Conservation (phyloP, 2,113 vertebrate genomes). For the Tragulus kanchil region DNA sequence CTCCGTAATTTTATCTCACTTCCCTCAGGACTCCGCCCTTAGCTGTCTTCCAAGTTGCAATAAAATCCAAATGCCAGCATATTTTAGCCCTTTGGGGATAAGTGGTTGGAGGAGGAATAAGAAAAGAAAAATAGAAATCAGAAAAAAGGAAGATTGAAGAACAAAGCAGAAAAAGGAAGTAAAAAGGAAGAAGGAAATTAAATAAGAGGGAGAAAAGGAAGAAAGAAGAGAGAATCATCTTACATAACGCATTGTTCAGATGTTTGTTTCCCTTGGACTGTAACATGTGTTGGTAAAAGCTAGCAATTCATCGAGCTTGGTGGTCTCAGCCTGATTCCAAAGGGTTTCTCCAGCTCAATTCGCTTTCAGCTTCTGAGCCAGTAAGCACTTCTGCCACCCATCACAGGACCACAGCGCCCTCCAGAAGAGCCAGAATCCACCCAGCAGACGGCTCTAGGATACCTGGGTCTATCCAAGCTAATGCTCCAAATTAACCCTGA, state of each 20-base stretch:
- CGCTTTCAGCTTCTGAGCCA: neutral
- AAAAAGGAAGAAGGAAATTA: neutral
- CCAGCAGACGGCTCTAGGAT: neutral
- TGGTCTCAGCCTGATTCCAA: slow-evolving; percentile 56
- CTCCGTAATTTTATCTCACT: slow-evolving; percentile 71
- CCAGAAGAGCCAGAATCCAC: neutral
- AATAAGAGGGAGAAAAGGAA: slow-evolving; percentile 45
- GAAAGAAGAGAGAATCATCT: slow-evolving; percentile 38
- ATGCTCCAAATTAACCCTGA: slow-evolving; percentile 47
- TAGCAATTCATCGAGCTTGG: neutral
- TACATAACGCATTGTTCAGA: slow-evolving; percentile 51
- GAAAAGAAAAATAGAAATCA: neutral
- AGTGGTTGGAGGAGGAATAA: neutral
- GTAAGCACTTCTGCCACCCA: neutral
- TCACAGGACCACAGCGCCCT: neutral
- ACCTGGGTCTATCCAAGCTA: neutral
- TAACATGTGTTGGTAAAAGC: slow-evolving; percentile 37
- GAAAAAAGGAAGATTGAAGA: neutral
- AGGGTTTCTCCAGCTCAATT: neutral
- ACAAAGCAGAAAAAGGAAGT: neutral
- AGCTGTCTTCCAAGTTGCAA: slow-evolving; percentile 72
- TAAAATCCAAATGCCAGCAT: slow-evolving; percentile 76
- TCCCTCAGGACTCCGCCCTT: slow-evolving; percentile 72
- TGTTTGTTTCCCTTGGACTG: slow-evolving; percentile 64
- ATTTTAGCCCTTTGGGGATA: slow-evolving; percentile 55